These are phyloP conservation scores for Drosophila lacertosa DNA, from an alignment of 1,140 invertebrate genomes.

Conservation along the genomic window DNA sequence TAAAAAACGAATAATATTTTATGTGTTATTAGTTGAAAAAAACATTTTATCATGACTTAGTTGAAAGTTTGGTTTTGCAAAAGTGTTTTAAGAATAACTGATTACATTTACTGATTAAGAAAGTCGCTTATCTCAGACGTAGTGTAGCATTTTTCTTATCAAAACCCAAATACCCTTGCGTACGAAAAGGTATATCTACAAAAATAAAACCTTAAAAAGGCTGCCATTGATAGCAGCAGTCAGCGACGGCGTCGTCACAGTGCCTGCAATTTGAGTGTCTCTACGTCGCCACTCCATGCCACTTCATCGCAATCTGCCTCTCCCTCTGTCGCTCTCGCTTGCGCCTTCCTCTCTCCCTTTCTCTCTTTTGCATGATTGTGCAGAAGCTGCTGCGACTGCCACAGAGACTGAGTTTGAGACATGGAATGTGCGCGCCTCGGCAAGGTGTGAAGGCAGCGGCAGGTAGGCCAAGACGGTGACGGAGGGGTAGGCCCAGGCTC, in stretches of 20 bases:
- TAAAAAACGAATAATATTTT: no score
- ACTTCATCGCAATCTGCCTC: not conserved
- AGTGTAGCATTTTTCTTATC: no score
- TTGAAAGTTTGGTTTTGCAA: no score
- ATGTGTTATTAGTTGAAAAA: no score
- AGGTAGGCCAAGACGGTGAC: constrained; percentile 1
- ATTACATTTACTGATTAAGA: no score
- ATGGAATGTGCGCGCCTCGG: constrained; percentile 16
- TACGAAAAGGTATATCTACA: not conserved
- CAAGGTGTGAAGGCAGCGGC: constrained; percentile 58
- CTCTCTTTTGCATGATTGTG: constrained; percentile 39
- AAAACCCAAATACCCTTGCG: no score
- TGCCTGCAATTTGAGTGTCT: constrained; percentile 20
- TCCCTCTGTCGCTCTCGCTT: no score
- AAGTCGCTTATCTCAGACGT: no score
- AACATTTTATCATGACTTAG: no score
- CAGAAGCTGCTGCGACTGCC: constrained; percentile 17
- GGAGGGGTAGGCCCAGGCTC: not conserved
- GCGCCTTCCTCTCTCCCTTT: not conserved
- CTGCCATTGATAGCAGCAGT: constrained; percentile 68
- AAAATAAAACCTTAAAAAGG: constrained; percentile 52
- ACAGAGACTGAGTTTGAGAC: not conserved
- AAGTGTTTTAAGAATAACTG: no score
- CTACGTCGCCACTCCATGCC: no score
- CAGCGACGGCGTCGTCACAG: constrained; percentile 11